Evolutionary conservation across 2,113 vertebrate species (phyloP).

Genomic region (Sceloporus undulatus): DNA sequence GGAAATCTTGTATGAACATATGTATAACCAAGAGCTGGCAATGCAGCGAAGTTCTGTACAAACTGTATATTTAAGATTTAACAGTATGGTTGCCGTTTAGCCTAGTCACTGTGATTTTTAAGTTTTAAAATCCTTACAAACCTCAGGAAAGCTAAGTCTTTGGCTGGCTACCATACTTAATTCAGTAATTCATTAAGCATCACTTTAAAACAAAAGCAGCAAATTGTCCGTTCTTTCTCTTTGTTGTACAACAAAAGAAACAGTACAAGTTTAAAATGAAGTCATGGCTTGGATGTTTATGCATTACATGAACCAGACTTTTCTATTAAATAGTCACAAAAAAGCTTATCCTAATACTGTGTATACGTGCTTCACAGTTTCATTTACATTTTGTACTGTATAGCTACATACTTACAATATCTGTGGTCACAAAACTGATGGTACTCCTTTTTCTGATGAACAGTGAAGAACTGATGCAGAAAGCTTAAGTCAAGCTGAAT

Average conservation of each 20-base stretch:
- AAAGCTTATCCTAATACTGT: constrained; percentile 78
- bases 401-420: constrained; percentile 60
- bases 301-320: constrained; percentile 61
- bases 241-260: constrained; percentile 50
- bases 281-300: constrained; percentile 69
- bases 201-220: constrained; percentile 44
- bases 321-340: constrained; percentile 75
- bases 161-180: constrained; percentile 75
- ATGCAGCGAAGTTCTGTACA: constrained; percentile 55
- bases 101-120: constrained; percentile 83
- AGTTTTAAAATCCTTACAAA: constrained; percentile 84
- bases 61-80: constrained; percentile 70
- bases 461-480: constrained; percentile 30
- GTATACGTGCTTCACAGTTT: constrained; percentile 66
- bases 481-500: not conserved
- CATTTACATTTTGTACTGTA: constrained; percentile 71
- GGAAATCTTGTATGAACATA: constrained; percentile 43
- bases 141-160: constrained; percentile 90
- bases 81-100: constrained; percentile 66
- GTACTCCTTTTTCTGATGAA: constrained; percentile 55
- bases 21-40: constrained; percentile 51
- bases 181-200: constrained; percentile 57
- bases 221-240: constrained; percentile 38
- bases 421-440: constrained; percentile 40
- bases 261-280: constrained; percentile 67